These are phyloP conservation scores for Ophiodon elongatus DNA, from an alignment of 2,113 vertebrate species.

Conservation along the genomic window DNA sequence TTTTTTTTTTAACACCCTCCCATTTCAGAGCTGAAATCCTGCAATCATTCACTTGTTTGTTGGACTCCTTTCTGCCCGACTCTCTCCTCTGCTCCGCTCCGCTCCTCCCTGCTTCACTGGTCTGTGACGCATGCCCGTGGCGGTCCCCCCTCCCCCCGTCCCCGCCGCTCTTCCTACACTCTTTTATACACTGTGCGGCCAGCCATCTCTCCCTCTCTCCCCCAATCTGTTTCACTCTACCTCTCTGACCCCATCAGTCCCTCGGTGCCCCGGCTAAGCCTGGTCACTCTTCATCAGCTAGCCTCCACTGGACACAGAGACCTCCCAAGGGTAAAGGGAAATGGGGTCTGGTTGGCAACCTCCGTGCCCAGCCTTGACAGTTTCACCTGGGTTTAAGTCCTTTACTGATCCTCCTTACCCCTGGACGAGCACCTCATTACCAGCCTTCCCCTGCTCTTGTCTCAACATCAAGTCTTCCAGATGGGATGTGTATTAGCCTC, in stretches of 20 bases:
- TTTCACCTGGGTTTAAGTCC: slow-evolving; percentile 58
- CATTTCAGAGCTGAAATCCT: slow-evolving; percentile 73
- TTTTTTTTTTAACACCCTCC: slow-evolving; percentile 34
- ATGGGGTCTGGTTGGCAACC: slow-evolving; percentile 56
- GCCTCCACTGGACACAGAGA: slow-evolving; percentile 59
- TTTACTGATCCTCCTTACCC: slow-evolving; percentile 59
- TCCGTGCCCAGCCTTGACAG: slow-evolving; percentile 48
- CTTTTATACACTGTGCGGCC: slow-evolving; percentile 75
- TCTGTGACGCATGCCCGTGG: slow-evolving; percentile 76
- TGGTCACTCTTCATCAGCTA: slow-evolving; percentile 79
- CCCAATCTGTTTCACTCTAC: slow-evolving; percentile 44
- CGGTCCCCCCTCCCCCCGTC: slow-evolving; percentile 23
- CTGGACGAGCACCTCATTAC: slow-evolving; percentile 63
- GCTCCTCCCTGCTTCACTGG: slow-evolving; percentile 70
- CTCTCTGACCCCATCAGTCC: slow-evolving; percentile 75
- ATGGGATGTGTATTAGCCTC: slow-evolving; percentile 64
- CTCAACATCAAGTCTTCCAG: slow-evolving; percentile 62
- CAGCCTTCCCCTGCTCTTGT: slow-evolving; percentile 43
- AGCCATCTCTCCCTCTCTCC: slow-evolving; percentile 50
- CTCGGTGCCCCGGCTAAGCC: slow-evolving; percentile 62
- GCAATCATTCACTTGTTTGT: slow-evolving; percentile 81
- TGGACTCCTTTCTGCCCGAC: slow-evolving; percentile 63
- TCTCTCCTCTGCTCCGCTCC: slow-evolving; percentile 64
- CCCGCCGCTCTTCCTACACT: slow-evolving; percentile 51
- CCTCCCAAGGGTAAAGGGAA: slow-evolving; percentile 61